Conservation (phyloP, 2,888 invertebrate genomes). For the Lysandra coridon region DNA sequence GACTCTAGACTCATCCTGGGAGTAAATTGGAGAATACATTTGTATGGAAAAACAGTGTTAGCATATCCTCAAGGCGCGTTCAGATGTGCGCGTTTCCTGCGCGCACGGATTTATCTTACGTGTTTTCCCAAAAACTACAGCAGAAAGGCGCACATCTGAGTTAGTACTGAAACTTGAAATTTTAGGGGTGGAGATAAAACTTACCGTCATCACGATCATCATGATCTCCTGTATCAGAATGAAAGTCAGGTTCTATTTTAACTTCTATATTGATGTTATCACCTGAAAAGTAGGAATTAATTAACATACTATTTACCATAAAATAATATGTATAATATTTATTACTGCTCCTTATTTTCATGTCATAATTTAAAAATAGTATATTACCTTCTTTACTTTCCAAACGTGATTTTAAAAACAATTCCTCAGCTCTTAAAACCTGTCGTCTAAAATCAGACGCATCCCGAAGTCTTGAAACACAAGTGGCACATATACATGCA, state of each 20-base stretch:
- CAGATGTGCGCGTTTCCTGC: too few species aligned
- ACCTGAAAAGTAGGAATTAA: conserved; percentile 25
- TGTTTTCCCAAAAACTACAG: too few species aligned
- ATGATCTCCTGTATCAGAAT: conserved; percentile 32
- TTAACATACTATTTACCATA: neutral
- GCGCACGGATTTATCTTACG: too few species aligned
- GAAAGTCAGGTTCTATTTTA: conserved; percentile 40
- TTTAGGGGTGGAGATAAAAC: neutral
- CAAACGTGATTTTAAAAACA: conserved; percentile 53
- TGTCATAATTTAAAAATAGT: neutral
- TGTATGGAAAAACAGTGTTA: too few species aligned
- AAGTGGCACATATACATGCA: conserved; percentile 57
- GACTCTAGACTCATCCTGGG: too few species aligned
- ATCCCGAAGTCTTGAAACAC: conserved; percentile 50
- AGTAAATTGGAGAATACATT: too few species aligned
- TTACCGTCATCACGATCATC: conserved; percentile 34
- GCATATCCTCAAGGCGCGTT: too few species aligned
- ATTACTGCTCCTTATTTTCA: too few species aligned
- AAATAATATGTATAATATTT: too few species aligned
- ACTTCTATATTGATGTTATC: conserved; percentile 20
- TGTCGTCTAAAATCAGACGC: conserved; percentile 59
- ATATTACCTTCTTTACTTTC: conserved; percentile 53
- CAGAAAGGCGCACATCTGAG: too few species aligned
- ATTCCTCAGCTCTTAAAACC: conserved; percentile 61
- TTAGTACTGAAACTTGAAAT: too few species aligned